Base-by-base conservation (phyloP, 2,888 invertebrate genomes). In the Campaea margaritaria region DNA sequence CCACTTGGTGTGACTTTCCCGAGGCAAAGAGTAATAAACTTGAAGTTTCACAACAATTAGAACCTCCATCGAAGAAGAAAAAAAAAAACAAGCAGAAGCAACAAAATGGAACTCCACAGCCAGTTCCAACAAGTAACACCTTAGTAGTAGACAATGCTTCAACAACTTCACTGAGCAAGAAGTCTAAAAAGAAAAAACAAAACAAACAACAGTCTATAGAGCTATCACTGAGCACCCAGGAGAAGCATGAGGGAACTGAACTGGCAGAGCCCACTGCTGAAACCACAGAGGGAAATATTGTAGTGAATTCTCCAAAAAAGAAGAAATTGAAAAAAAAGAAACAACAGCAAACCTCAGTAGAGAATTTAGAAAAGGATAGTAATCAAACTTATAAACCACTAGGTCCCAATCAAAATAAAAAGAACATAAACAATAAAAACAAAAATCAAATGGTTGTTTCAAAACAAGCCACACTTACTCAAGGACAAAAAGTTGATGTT, bases 1-100 rank as follows among this genome's bases (percentile, higher is more conserved):
- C 89, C 4, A 85, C 88, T 52, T 94, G 94, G 94, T 93, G 94
- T 75, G 93, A 93, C 59, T 94, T 94, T 82, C 93, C 93, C 28
- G 87, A 90, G 70, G 58, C 70, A 69, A 66, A 86, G 51, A 46
- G 52, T 48, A 52, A 15, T 1, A 49, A 41, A 36, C 10, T 15
- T 39, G 31, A 43, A 16, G 42, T 13, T 5, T 7, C 62, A 21
- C 28, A 50, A 58, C 13, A 31, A 43, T 4, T 14, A 53, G 70
- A 57, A 21, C 34, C 69, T 36, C 27, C 61, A 5, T 15, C 54
- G 3, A 75, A 75, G 65, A 74, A 63, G 46, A 75, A 76, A 61
- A 80, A 79, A 59, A 76, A 78, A 67, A 74, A 67, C 39, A 74
- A 72, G 53, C 72, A 70, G 39, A 73, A 70, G 28, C 28, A 64